Conservation (phyloP, 2,113 vertebrate species). For the Marmota monax region DNA sequence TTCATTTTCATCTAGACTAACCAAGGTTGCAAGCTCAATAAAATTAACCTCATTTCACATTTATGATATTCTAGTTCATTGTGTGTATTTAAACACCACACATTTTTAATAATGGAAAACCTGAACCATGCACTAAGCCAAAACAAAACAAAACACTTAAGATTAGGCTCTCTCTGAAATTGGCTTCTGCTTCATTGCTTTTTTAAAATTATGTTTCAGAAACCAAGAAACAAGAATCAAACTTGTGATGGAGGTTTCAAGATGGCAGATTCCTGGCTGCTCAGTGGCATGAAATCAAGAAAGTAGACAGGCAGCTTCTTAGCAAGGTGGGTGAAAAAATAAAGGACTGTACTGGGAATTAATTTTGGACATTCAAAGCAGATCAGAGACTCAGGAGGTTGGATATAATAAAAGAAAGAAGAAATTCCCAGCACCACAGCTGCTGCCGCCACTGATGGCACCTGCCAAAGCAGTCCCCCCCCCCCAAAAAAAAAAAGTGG, state of each 20-base stretch:
- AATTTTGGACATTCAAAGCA: no score
- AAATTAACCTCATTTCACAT: constrained; percentile 72
- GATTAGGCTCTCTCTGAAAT: constrained; percentile 19
- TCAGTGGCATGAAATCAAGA: no score
- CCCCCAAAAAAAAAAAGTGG: no score
- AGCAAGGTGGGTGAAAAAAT: no score
- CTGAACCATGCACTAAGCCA: constrained; percentile 33
- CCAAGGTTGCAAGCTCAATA: constrained; percentile 37
- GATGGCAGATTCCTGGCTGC: no score
- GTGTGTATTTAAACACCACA: constrained; percentile 67
- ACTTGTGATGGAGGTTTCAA: not conserved
- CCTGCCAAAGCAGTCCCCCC: no score
- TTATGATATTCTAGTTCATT: constrained; percentile 66
- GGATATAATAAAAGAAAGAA: no score
- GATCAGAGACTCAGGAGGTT: no score
- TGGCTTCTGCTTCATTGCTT: not conserved
- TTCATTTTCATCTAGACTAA: constrained; percentile 44
- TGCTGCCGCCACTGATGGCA: no score
- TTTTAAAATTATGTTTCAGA: constrained; percentile 48
- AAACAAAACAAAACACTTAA: not conserved
- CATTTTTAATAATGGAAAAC: constrained; percentile 67
- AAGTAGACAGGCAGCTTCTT: no score
- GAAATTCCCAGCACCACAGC: no score
- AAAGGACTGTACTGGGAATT: no score
- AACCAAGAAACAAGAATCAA: constrained; percentile 39